Conservation (phyloP, 2,888 invertebrate genomes). For the Craniophora ligustri region DNA sequence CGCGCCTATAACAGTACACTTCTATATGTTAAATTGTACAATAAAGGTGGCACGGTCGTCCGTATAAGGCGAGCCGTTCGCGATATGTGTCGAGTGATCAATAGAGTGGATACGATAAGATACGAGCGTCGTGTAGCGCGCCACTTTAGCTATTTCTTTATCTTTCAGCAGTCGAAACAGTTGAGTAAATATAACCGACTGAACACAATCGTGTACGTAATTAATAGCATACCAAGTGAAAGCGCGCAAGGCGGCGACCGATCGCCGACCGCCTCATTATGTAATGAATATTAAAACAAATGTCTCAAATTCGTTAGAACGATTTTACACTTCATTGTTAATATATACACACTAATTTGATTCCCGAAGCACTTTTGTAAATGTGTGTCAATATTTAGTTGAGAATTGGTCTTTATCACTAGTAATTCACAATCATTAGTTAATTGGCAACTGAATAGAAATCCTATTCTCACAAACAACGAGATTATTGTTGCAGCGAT, state of each 20-base stretch:
- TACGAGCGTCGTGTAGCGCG: conserved; percentile 78
- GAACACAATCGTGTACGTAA: conserved; percentile 83
- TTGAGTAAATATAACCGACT: conserved; percentile 85
- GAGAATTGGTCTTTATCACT: conserved; percentile 50
- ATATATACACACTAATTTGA: conserved; percentile 50
- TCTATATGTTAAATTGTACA: conserved; percentile 83
- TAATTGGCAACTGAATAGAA: conserved; percentile 57
- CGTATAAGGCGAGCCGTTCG: conserved; percentile 83
- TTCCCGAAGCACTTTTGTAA: conserved; percentile 41
- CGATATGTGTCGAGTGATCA: conserved; percentile 86
- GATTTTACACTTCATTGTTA: conserved; percentile 67
- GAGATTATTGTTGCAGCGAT: conserved; percentile 59
- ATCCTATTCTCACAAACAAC: conserved; percentile 59
- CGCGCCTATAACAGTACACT: conserved; percentile 80
- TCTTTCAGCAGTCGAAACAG: conserved; percentile 84
- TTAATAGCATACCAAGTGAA: conserved; percentile 84
- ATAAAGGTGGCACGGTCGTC: conserved; percentile 84
- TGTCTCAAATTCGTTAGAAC: conserved; percentile 77
- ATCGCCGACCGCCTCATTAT: conserved; percentile 80
- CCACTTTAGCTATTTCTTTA: conserved; percentile 83
- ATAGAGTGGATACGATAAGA: conserved; percentile 86
- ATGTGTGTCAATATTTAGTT: conserved; percentile 63
- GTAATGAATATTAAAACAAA: conserved; percentile 86
- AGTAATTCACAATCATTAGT: conserved; percentile 55
- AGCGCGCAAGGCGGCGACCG: conserved; percentile 75